These are phyloP conservation scores for Artibeus jamaicensis DNA, from an alignment of 2,797 vertebrate species.

Conservation along the genomic window DNA sequence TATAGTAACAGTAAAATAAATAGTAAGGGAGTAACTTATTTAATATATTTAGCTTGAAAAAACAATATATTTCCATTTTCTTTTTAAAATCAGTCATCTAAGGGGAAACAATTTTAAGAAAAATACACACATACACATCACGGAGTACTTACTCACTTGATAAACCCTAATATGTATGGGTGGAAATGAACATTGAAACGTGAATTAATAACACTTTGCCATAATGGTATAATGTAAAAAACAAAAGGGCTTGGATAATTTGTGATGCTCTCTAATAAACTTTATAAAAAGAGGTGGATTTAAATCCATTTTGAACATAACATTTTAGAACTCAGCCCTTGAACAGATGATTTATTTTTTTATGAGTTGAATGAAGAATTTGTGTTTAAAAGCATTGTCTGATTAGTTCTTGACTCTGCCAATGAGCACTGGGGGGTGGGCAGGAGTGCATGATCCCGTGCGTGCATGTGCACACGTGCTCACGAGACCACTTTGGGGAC, in stretches of 20 bases:
- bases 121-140: background rate
- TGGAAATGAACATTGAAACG: background rate
- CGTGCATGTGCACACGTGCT: constrained; percentile 74
- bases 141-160: background rate
- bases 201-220: background rate
- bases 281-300: constrained; percentile 42
- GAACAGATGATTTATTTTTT: constrained; percentile 65
- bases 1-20: background rate
- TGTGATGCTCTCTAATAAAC: constrained; percentile 10
- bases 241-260: background rate
- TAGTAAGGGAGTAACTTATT: background rate
- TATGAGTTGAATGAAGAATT: constrained; percentile 77
- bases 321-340: constrained; percentile 62
- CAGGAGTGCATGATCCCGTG: fast-evolving
- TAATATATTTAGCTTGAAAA: constrained; percentile 23
- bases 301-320: constrained; percentile 57
- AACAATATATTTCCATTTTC: background rate
- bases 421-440: constrained; percentile 62
- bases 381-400: constrained; percentile 80
- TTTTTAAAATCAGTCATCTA: background rate
- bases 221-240: background rate
- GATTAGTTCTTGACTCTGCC: constrained; percentile 81
- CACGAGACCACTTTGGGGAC: constrained; percentile 87
- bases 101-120: background rate
- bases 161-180: background rate